These are phyloP conservation scores for Subacronicta megacephala DNA, from an alignment of 2,888 invertebrate species.

Conservation along the genomic window DNA sequence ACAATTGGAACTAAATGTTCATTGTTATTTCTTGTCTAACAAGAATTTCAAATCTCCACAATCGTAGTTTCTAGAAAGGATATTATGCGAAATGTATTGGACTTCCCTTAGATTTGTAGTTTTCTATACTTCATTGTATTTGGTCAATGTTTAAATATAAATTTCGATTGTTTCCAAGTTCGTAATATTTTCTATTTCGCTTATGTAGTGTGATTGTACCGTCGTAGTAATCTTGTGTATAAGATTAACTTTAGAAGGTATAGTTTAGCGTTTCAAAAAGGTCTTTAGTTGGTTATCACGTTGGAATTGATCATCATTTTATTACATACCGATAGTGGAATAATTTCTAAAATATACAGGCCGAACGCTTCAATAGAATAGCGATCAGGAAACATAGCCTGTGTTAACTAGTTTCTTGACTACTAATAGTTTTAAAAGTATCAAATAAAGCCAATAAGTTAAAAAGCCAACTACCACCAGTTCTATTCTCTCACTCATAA, in stretches of 20 bases:
- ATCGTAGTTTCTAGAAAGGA: constrained; percentile 58
- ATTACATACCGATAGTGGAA: constrained; percentile 33
- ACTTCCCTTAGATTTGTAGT: constrained; percentile 56
- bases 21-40: constrained; percentile 72
- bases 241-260: constrained; percentile 86
- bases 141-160: constrained; percentile 49
- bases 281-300: constrained; percentile 38
- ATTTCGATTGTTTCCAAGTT: constrained; percentile 48
- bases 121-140: constrained; percentile 51
- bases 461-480: constrained; percentile 4
- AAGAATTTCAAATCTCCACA: constrained; percentile 63
- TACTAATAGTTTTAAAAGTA: constrained; percentile 10
- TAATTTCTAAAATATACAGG: neutral
- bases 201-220: constrained; percentile 73
- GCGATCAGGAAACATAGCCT: too few relatives aligned
- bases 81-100: constrained; percentile 56
- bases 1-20: constrained; percentile 63
- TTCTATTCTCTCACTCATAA: constrained; percentile 12
- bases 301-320: constrained; percentile 48
- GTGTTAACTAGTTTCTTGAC: constrained; percentile 17
- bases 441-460: constrained; percentile 6
- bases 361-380: too few relatives aligned
- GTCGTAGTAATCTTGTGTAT: constrained; percentile 82
- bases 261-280: constrained; percentile 61
- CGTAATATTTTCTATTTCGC: constrained; percentile 60